phyloP scores from a whole-genome alignment of 2,797 vertebrate species.

The Poeciliopsis gracilis region DNA sequence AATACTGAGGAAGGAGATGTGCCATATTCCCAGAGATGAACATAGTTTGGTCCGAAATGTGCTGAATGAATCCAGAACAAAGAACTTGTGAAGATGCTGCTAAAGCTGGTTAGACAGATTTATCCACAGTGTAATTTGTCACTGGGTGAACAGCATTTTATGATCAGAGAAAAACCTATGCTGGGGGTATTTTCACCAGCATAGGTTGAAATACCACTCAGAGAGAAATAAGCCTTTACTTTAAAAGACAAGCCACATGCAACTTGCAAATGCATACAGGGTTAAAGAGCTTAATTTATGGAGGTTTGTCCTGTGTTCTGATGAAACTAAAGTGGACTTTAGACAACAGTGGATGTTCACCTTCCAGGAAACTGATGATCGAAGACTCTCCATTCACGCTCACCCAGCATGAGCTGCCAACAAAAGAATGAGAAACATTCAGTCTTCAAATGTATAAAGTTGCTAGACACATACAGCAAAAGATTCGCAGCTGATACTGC shows the following conservation, averaged over 20 bases:
- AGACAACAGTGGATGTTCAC: neutral
- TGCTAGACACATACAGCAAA: neutral
- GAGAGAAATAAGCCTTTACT: too few relatives aligned
- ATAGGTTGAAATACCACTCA: neutral
- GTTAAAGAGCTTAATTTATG: neutral
- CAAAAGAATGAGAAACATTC: neutral
- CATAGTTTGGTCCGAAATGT: neutral
- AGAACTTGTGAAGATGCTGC: neutral
- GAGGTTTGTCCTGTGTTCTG: neutral
- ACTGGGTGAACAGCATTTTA: too few relatives aligned
- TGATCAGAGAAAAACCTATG: too few relatives aligned
- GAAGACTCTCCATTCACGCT: neutral
- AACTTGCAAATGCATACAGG: neutral
- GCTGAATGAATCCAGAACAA: neutral
- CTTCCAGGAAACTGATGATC: neutral
- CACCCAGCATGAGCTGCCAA: neutral
- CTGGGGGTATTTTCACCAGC: too few relatives aligned
- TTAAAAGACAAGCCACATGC: too few relatives aligned
- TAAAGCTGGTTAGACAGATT: neutral
- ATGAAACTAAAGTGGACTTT: neutral
- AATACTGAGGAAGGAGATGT: neutral
- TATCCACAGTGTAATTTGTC: neutral
- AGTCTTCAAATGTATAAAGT: neutral
- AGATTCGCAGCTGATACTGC: neutral
- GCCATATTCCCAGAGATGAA: neutral